These are phyloP conservation scores for Nesoenas mayeri DNA, from an alignment of 2,113 vertebrate species.

Conservation along the genomic window DNA sequence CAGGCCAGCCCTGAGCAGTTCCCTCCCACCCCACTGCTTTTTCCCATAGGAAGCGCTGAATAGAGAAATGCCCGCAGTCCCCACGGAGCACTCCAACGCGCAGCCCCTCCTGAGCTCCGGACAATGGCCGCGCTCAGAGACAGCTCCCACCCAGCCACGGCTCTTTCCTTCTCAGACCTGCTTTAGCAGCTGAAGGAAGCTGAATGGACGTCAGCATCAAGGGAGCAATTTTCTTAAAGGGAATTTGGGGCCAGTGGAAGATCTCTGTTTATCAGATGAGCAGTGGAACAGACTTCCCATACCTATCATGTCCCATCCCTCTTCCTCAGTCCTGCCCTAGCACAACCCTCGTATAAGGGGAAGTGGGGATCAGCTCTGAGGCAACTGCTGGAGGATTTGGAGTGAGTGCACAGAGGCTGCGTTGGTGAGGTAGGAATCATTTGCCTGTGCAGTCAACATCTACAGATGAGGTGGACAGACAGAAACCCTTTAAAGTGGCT, in stretches of 20 bases:
- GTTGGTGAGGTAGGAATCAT: background rate
- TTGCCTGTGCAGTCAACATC: background rate
- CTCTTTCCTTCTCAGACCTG: slow-evolving; percentile 57
- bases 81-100: slow-evolving; percentile 54
- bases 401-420: background rate
- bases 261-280: slow-evolving; percentile 47
- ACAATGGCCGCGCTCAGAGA: slow-evolving; percentile 62
- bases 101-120: slow-evolving; percentile 65
- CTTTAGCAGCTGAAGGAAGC: slow-evolving; percentile 65
- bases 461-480: accelerated
- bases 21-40: slow-evolving; percentile 67
- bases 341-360: background rate
- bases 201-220: slow-evolving; percentile 61
- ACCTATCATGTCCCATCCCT: slow-evolving; percentile 31
- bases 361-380: background rate
- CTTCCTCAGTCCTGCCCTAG: background rate
- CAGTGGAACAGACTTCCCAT: slow-evolving; percentile 36
- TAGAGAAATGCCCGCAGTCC: slow-evolving; percentile 78
- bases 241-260: slow-evolving; percentile 38
- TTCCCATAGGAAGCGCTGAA: slow-evolving; percentile 81
- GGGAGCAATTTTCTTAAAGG: slow-evolving; percentile 56
- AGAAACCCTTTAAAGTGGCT: background rate
- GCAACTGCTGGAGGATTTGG: background rate
- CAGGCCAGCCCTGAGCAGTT: slow-evolving; percentile 54
- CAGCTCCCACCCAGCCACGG: slow-evolving; percentile 28